Evolutionary conservation across 2,888 invertebrate genomes (phyloP).

Genomic region (Cosmopolites sordidus): DNA sequence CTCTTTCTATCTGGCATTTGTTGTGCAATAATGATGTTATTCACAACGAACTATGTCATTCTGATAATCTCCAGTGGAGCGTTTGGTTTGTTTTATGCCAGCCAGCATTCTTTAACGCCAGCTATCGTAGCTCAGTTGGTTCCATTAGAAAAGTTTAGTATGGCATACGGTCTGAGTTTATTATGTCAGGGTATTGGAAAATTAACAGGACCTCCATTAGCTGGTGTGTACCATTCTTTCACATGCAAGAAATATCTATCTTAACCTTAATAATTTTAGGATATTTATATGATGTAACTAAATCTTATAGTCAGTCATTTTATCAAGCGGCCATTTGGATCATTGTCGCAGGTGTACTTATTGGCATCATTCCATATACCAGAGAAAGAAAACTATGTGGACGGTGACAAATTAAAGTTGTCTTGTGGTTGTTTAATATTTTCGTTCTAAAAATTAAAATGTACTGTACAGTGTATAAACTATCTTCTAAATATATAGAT

Average conservation of each 20-base stretch:
- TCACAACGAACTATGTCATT: constrained; percentile 42
- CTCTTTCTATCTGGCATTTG: constrained; percentile 63
- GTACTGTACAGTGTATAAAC: too few species aligned
- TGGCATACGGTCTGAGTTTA: constrained; percentile 84
- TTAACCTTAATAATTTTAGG: constrained; percentile 42
- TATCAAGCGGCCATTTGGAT: constrained; percentile 79
- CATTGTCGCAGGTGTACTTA: constrained; percentile 67
- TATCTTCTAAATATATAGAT: too few species aligned
- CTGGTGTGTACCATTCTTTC: constrained; percentile 55
- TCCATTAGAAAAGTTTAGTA: constrained; percentile 84
- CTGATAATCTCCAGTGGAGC: constrained; percentile 40
- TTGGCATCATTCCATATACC: constrained; percentile 64
- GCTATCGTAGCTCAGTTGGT: constrained; percentile 83
- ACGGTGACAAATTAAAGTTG: constrained; percentile 49
- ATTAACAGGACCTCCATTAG: constrained; percentile 84
- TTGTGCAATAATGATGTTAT: constrained; percentile 56
- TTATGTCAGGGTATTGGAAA: constrained; percentile 90
- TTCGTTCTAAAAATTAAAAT: too few species aligned
- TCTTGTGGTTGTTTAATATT: too few species aligned
- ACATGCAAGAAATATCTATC: not conserved
- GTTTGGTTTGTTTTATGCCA: constrained; percentile 87
- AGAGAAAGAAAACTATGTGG: constrained; percentile 62
- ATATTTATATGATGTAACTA: constrained; percentile 61
- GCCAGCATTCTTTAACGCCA: constrained; percentile 86
- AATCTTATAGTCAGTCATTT: constrained; percentile 73